Base-by-base conservation (phyloP, 2,113 vertebrate genomes). In the Corythaixoides concolor region DNA sequence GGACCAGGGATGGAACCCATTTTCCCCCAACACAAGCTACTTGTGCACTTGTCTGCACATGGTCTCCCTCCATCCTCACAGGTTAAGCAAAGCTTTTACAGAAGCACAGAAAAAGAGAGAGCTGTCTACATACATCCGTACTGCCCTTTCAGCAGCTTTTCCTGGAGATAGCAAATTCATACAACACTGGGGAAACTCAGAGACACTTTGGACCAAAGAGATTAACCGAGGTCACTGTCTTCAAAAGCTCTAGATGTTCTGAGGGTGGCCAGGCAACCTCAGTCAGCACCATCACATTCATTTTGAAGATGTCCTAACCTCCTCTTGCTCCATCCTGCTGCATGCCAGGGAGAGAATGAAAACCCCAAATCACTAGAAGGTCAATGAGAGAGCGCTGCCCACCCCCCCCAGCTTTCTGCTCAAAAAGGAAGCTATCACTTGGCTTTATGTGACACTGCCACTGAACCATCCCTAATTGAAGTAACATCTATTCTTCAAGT, bases 331-430 rank as follows among this genome's bases (percentile, higher is more conserved):
- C 70, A 49, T 22, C 64, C 47, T 53, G 20, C 23, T 62, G 85
- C 52, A 58, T 35, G 37, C 17, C 53, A 50, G 8, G 6, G 12
- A 22, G 24, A 73, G 27, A 35, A 74, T 4, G 11, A 64, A 74
- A 77, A 8, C 15, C 21, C n/a, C 6, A 67, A 68, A n/a, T 8
- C 0, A 7, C 2, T 0, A 75, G 53, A 23, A 72, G 26, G 64
- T 41, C 53, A 66, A 45, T 19, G n/a, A 37, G 14, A 30, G 17
- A 15, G 33, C 18, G 27, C 74, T 77, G 75, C 32, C 13, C 50
- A 69, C 32, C 13, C 50, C 58, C 50, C 67, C 10, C 0, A 0
- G 64, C 16, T 22, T 64, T 47, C 59, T 81, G 74, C 64, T 87
- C 63, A 3, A 1, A 53, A 0, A 3, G 33, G 45, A 89, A 89